A percentile compares a stretch with the other conserved stretches of the same genome.
These are phyloP conservation scores for Nasua narica DNA, from an alignment of 2,797 vertebrate species.

Conservation along the genomic window DNA sequence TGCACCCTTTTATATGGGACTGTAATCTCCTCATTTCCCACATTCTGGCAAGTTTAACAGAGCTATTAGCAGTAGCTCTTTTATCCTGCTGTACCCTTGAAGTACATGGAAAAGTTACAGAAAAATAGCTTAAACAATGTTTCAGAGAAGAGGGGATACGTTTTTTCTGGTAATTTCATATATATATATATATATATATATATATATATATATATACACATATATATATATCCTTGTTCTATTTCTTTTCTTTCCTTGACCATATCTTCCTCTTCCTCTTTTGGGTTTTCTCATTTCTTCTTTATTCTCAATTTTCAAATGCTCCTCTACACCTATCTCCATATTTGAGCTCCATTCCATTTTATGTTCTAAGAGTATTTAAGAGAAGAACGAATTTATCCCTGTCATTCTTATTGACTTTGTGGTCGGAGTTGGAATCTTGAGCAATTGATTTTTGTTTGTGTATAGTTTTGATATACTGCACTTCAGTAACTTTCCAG, in stretches of 20 bases:
- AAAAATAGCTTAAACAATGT: not conserved
- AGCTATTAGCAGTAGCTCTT: not conserved
- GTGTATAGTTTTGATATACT: constrained; percentile 67
- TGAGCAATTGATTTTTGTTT: constrained; percentile 71
- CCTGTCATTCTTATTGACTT: constrained; percentile 74
- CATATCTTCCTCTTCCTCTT: not conserved
- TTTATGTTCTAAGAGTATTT: constrained; percentile 59
- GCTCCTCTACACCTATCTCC: not conserved
- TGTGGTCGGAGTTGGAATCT: constrained; percentile 67
- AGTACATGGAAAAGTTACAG: not conserved
- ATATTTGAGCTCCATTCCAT: constrained; percentile 18
- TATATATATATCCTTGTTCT: not conserved
- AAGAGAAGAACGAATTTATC: constrained; percentile 65
- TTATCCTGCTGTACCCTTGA: not conserved
- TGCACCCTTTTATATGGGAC: not conserved
- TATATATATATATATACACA: not conserved
- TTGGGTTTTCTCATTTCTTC: not conserved
- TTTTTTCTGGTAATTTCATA: not conserved
- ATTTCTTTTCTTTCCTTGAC: constrained; percentile 8
- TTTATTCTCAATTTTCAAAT: not conserved
- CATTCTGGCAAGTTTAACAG: not conserved
- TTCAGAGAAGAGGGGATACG: not conserved
- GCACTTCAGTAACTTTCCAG: constrained; percentile 71
- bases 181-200: not conserved
- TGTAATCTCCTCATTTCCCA: not conserved